These are phyloP conservation scores for Syncerus caffer DNA, from an alignment of 2,797 vertebrate species.

Conservation along the genomic window DNA sequence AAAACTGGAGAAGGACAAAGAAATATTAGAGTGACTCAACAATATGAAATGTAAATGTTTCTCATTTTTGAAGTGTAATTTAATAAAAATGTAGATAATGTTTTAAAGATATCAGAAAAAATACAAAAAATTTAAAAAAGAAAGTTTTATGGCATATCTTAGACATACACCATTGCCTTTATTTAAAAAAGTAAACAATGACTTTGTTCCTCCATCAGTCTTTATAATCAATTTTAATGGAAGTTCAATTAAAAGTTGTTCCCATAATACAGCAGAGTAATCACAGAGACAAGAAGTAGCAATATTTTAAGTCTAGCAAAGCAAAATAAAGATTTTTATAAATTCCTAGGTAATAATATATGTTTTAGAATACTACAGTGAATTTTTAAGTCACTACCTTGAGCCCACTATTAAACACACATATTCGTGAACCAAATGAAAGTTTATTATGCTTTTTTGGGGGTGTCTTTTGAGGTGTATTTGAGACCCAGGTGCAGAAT, in stretches of 20 bases:
- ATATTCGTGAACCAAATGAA: not conserved
- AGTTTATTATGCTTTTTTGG: not conserved
- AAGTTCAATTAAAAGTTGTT: not conserved
- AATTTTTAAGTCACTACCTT: not conserved
- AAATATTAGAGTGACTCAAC: not conserved
- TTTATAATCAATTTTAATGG: not conserved
- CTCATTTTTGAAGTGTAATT: not conserved
- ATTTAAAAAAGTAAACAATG: not conserved
- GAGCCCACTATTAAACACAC: not conserved
- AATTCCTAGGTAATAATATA: not conserved
- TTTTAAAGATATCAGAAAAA: not conserved
- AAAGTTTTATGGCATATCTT: not conserved
- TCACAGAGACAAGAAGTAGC: not conserved
- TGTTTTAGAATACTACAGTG: not conserved
- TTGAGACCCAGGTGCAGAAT: not conserved
- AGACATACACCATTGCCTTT: not conserved
- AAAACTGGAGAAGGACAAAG: not conserved
- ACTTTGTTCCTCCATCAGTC: not conserved
- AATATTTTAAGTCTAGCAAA: not conserved
- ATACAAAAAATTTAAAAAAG: not conserved
- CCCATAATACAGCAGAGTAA: not conserved
- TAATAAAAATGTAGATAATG: not conserved
- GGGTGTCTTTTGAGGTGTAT: constrained; percentile 7
- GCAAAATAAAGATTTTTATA: not conserved
- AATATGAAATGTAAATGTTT: not conserved